Conservation (phyloP, 2,113 vertebrate genomes). For the Misgurnus anguillicaudatus region DNA sequence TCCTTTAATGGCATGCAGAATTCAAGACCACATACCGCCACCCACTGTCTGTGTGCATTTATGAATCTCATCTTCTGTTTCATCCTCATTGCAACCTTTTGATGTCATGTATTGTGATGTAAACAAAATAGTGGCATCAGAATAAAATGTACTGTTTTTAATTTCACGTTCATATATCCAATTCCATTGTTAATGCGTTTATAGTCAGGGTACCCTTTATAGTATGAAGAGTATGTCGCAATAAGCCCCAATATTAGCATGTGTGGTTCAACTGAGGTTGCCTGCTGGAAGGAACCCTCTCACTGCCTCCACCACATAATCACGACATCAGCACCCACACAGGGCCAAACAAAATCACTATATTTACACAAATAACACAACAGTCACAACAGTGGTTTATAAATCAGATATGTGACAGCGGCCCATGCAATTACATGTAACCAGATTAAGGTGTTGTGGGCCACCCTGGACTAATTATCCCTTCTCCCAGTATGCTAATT, state of each 20-base stretch:
- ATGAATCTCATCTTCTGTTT: too few species aligned
- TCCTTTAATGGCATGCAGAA: too few species aligned
- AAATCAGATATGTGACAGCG: background rate
- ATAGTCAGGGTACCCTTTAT: too few species aligned
- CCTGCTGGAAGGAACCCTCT: constrained; percentile 2
- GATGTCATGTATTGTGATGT: too few species aligned
- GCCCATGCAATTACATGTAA: constrained; percentile 16
- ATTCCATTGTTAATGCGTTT: too few species aligned
- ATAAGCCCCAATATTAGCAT: background rate
- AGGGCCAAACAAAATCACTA: constrained; percentile 7
- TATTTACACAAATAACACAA: constrained; percentile 5
- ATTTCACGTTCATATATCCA: too few species aligned
- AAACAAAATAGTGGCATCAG: too few species aligned
- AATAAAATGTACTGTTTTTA: too few species aligned
- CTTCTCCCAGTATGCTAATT: constrained; percentile 25
- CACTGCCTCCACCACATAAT: constrained; percentile 31
- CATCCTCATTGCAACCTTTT: too few species aligned
- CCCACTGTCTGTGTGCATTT: too few species aligned
- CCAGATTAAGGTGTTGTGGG: constrained; percentile 35
- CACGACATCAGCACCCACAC: constrained; percentile 15
- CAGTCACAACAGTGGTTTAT: constrained; percentile 31
- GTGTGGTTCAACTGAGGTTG: background rate
- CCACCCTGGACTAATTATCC: constrained; percentile 29
- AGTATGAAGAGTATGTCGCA: background rate
- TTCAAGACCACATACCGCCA: too few species aligned